Evolutionary conservation across 2,797 vertebrate species (phyloP), one percentile per base, ranked within the genome.

Genomic region (Pseudomugil tenellus): DNA sequence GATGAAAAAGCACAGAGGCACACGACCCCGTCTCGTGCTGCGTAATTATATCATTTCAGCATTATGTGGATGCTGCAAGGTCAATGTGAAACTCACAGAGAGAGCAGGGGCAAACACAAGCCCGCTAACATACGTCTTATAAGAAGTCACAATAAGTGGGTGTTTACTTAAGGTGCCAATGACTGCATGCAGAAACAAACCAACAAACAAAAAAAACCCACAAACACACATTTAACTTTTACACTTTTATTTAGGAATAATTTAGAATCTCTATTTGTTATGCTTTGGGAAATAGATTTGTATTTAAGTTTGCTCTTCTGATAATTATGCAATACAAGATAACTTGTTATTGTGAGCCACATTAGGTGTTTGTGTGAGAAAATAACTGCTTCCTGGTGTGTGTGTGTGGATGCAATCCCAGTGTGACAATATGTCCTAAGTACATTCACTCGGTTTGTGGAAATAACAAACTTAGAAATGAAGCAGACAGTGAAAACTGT

Each of bases 11-110:
- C 53, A 14, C 41, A 11, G 13, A 70, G 25, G 66, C 32, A 64
- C 46, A 43, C 68, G 32, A 41, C 57, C 12, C 58, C 57, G 48
- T 66, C 48, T 23, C 63, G 49, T 59, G 72, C 60, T 55, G 56
- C 49, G 72, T 86, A 84, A 89, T 89, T 77, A 88, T 65, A 81
- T 67, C 55, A 65, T 84, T 81, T 72, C 77, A 72, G 70, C 67
- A 76, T 86, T 81, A 79, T 76, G 81, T 85, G 73, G 64, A 68
- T 63, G 56, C 69, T 70, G 67, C 54, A 76, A 87, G 87, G 87
- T 88, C 83, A 88, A 63, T 1, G 1, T 37, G 58, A 75, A 63
- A 49, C 71, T 77, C 65, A 29, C 41, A 34, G 51, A 70, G 51
- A 70, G 64, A 67, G 61, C 12, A 28, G 59, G 25, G 26, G 12